Evolutionary conservation across 2,888 invertebrate species (phyloP).

Genomic region (Torymus texanus): DNA sequence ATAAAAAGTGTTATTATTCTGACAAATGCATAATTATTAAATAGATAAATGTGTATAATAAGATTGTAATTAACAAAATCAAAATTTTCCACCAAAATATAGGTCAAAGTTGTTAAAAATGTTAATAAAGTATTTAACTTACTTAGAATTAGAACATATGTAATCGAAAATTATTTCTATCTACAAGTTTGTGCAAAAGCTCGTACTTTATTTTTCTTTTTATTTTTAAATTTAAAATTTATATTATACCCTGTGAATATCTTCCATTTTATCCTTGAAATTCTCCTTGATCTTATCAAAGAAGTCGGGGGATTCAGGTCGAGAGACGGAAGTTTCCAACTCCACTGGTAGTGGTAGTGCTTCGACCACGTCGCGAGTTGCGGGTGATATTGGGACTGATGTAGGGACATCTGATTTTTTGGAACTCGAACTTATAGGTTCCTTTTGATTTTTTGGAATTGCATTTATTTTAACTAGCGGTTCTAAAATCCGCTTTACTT

Average conservation of each 20-base stretch:
- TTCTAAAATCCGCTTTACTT: conserved; percentile 23
- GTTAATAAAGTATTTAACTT: too few species aligned
- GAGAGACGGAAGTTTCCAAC: conserved; percentile 12
- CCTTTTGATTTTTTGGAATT: conserved; percentile 44
- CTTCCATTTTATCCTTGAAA: conserved; percentile 77
- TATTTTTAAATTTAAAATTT: too few species aligned
- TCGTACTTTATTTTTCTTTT: too few species aligned
- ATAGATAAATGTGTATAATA: too few species aligned
- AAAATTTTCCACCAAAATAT: too few species aligned
- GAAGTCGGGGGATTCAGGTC: conserved; percentile 47
- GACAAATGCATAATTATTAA: too few species aligned
- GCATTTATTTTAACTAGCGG: conserved; percentile 32
- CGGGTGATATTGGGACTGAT: background rate
- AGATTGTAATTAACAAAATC: too few species aligned
- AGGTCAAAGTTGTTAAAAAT: too few species aligned
- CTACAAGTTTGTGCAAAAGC: too few species aligned
- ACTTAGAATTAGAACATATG: too few species aligned
- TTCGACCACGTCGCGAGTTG: background rate
- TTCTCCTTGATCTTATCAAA: conserved; percentile 56
- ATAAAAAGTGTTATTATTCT: too few species aligned
- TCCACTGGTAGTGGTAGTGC: background rate
- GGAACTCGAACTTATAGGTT: conserved; percentile 26
- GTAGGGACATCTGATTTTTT: conserved; percentile 4
- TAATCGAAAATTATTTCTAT: too few species aligned
- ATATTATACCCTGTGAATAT: conserved; percentile 79